phyloP scores from a whole-genome alignment of 2,888 invertebrate species.

The Gymnocheta viridis region DNA sequence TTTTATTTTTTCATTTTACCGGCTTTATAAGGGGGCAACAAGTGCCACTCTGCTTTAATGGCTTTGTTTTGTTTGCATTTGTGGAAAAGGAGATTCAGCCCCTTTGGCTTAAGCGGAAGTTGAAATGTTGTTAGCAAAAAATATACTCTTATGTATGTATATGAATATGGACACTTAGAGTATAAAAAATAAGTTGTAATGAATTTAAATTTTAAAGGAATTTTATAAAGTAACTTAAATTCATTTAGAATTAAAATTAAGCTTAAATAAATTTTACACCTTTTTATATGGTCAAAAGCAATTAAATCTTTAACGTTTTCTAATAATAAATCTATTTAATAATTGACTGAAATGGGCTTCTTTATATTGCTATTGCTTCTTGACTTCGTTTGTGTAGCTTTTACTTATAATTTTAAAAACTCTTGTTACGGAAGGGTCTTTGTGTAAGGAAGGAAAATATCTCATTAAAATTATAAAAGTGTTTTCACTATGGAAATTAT shows the following conservation, averaged over 20 bases:
- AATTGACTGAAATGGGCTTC: too few species aligned
- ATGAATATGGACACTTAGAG: neutral
- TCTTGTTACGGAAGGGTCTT: too few species aligned
- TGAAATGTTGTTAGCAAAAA: slow-evolving; percentile 15
- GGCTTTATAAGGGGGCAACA: slow-evolving; percentile 56
- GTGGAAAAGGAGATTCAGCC: slow-evolving; percentile 6
- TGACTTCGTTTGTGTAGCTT: too few species aligned
- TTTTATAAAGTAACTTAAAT: slow-evolving; percentile 2
- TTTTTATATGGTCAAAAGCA: neutral
- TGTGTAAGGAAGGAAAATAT: too few species aligned
- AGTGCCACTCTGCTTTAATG: slow-evolving; percentile 39
- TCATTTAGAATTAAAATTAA: neutral
- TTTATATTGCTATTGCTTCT: too few species aligned
- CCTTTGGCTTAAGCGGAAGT: slow-evolving; percentile 50
- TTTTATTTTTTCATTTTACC: slow-evolving; percentile 46
- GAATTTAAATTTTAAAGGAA: slow-evolving; percentile 3
- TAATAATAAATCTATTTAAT: too few species aligned
- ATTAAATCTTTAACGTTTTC: too few species aligned
- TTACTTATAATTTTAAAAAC: too few species aligned
- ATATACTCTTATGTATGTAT: too few species aligned
- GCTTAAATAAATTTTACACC: neutral
- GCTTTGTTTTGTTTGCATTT: slow-evolving; percentile 19
- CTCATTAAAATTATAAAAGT: too few species aligned
- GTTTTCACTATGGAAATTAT: too few species aligned
- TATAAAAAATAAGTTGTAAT: neutral